Evolutionary conservation across 2,797 vertebrate species (phyloP), one percentile per base, ranked within the genome.

Genomic region (Mormyrus hasselquistii): DNA sequence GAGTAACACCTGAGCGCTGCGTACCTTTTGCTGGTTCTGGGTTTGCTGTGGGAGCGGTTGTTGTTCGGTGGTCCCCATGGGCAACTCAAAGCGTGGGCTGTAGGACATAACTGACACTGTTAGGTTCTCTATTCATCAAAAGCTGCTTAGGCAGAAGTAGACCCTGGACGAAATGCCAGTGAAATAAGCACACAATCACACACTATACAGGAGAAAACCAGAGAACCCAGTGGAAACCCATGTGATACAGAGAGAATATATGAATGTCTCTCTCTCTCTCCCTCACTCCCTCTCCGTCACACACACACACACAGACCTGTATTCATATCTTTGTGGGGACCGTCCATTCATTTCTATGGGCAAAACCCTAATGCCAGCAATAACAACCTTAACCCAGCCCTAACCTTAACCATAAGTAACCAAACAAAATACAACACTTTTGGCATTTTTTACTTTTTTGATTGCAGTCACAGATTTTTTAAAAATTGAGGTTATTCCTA

Each of bases 1-100:
- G n/a, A 49, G 44, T 25, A 52, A 49, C n/a, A 29, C 49, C 82
- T 6, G 19, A 29, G 22, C 44, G 16, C 8, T 5, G 10, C 82
- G 19, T 95, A 99, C 98, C 96, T 99, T 99, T 93, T 96, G 93
- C 87, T 97, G 97, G 89, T 96, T 97, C 93, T 97, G 97, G 6
- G 92, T 94, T 91, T 98, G 98, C 84, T 96, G 96, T n/a, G 97
- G 97, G 87, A 99, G 94, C 76, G 98, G 98, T 88, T 98, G 99
- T 92, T 99, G 98, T 92, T 99, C 98, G 44, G 97, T 96, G 2
- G 98, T 96, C 93, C 98, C 98, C 98, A 99, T 99, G 0, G 99
- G 99, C 92, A 99, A 94, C 93, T 99, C 99, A 96, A 99, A 99
- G n/a, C 98, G 96, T 91, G 99, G 99, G 92, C 99, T 99, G 91